phyloP scores from a whole-genome alignment of 2,113 vertebrate genomes.

The Polypterus bichir region DNA sequence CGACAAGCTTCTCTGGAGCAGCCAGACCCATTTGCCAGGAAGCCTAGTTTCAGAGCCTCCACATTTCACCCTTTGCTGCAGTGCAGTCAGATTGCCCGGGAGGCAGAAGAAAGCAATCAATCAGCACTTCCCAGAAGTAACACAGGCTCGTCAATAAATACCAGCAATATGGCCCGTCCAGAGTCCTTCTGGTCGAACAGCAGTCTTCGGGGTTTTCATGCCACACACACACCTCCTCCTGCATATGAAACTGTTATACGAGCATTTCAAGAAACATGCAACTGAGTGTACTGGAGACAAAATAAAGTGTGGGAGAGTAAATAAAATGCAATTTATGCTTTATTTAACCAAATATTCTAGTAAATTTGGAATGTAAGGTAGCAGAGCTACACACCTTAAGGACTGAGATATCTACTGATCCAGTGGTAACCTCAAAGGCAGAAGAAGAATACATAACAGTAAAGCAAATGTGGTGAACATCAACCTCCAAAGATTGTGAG shows the following conservation, averaged over 20 bases:
- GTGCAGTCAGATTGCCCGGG: constrained; percentile 69
- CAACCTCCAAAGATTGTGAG: too few species aligned
- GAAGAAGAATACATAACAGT: too few species aligned
- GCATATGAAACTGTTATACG: constrained; percentile 89
- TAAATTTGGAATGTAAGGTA: too few species aligned
- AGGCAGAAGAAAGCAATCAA: constrained; percentile 71
- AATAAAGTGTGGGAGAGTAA: neutral
- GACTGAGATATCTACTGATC: too few species aligned
- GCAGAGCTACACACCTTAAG: too few species aligned
- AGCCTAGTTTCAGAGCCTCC: constrained; percentile 81
- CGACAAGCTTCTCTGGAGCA: constrained; percentile 73
- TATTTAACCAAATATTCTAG: too few species aligned
- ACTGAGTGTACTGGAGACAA: constrained; percentile 18
- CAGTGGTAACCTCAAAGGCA: too few species aligned
- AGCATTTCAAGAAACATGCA: constrained; percentile 79
- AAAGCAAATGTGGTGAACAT: too few species aligned
- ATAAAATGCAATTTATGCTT: too few species aligned
- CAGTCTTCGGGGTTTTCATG: constrained; percentile 50
- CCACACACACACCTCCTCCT: constrained; percentile 70
- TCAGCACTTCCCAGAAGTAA: constrained; percentile 61
- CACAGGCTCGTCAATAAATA: constrained; percentile 36
- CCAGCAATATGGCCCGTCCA: constrained; percentile 43
- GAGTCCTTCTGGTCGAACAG: constrained; percentile 80
- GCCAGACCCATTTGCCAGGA: constrained; percentile 68
- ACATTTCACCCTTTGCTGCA: constrained; percentile 91